Base-by-base conservation (phyloP, 2,888 invertebrate genomes). In the Siphonodentalium dalli region DNA sequence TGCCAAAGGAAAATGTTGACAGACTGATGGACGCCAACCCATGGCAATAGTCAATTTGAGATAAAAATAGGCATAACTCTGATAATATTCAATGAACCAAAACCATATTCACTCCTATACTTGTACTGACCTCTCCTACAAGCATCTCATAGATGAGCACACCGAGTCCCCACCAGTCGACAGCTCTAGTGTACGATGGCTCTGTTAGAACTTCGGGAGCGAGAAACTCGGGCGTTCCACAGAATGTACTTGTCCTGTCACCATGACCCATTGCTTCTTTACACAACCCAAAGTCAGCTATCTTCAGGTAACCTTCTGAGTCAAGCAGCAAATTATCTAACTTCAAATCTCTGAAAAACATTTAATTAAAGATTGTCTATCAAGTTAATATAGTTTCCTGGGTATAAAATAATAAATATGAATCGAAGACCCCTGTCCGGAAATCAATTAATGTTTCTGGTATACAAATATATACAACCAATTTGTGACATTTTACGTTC, bases 101-200 rank as follows among this genome's bases (percentile, higher is more conserved):
- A n/a, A n/a, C n/a, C n/a, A n/a, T n/a, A n/a, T n/a, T n/a, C n/a
- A n/a, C n/a, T n/a, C n/a, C n/a, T n/a, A n/a, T n/a, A n/a, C n/a
- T n/a, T n/a, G n/a, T n/a, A 58, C 71, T 84, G 75, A 91, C 91
- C 87, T 98, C 98, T 63, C 98, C 98, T 53, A 99, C 98, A 71
- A 99, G 86, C 99, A 99, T 99, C 85, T 99, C 99, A 84, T 98
- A 99, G 77, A 99, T 96, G 61, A 99, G 86, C 15, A 99, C 99
- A 39, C 99, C 99, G 3, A 99, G 87, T 6, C 98, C 99, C 99
- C 99, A 99, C 99, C 99, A 99, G 84, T 99, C 99, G 5, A 99
- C 99, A 41, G 98, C 96, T 60, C 99, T 87, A 1, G 99, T 99
- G 81, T 99, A 99, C 0, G 95, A 93, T 3, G 96, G 93, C 80